Conservation (phyloP, 1,140 invertebrate species). For the Pentalonia nigronervosa region DNA sequence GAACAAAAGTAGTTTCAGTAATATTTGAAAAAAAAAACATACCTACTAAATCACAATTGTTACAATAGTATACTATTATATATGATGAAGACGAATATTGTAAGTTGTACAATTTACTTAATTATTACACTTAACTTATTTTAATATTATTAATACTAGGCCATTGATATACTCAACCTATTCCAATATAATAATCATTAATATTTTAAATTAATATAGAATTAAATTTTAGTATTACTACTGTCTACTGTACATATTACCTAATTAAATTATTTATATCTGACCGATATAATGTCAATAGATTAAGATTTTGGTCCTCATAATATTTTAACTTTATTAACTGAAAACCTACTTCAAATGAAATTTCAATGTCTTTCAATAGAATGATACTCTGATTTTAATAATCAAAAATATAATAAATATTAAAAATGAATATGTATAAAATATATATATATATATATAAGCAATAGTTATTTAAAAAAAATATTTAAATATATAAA, state of each 20-base stretch:
- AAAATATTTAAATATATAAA: background rate
- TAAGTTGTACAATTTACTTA: constrained; percentile 13
- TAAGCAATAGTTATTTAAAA: background rate
- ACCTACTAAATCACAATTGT: background rate
- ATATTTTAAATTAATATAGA: background rate
- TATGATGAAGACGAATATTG: background rate
- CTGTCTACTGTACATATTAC: background rate
- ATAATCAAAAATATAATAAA: background rate
- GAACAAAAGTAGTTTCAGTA: background rate
- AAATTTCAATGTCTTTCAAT: background rate
- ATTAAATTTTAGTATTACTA: background rate
- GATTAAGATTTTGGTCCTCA: background rate
- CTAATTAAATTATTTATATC: background rate
- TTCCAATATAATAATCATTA: background rate
- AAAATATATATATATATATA: background rate
- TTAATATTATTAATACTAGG: background rate
- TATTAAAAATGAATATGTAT: background rate
- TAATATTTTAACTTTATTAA: background rate
- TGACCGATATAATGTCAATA: background rate
- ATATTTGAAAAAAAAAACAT: background rate
- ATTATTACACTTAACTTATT: background rate
- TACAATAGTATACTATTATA: background rate
- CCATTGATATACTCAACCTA: background rate
- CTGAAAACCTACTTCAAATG: background rate
- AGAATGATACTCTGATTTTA: background rate